Evolutionary conservation across 2,113 vertebrate genomes (phyloP), one percentile per base, ranked within the genome.

Genomic region (Platichthys flesus): DNA sequence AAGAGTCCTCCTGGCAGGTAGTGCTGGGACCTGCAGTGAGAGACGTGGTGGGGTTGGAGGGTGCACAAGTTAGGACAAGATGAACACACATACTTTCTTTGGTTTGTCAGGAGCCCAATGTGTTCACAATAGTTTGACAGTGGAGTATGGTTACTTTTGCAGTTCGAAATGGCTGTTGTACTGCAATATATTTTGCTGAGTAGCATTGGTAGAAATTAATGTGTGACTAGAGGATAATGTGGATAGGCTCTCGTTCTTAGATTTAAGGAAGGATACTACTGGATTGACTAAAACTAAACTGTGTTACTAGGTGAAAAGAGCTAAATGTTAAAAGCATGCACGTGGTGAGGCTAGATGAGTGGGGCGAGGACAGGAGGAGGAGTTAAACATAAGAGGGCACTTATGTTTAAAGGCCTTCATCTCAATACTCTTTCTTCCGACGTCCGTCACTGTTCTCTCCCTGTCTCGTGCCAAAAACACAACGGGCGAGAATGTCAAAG

Each of bases 1-100:
- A 99, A 0, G 98, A 99, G 79, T 99, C 98, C 82, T 99, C 98
- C 85, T 99, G 98, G 88, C 98, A 99, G 0, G 98, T 99, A 0
- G 98, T 99, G 91, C 98, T 99, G 69, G 98, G 98, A 68, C 98
- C 98, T 99, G 90, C 71, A 23, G 82, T 71, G 66, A 81, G 54
- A 83, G 67, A 86, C 21, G 21, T 28, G 77, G 56, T 2, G 58
- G 68, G 49, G 52, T 64, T 57, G 37, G 66, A 64, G 67, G 58
- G 26, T 65, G 75, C 20, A 63, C 58, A 65, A 23, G 66, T 85
- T 79, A 81, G 68, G 54, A 64, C 49, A 62, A 71, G 26, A 75
- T 24, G 67, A 42, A 47, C 49, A 56, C 49, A 56, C 56, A 85
- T 13, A 65, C 20, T 18, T 5, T 23, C 31, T 61, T 56, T n/a